Percentiles rank a stretch among this genome's conserved stretches.
Evolutionary conservation across 2,888 invertebrate species (phyloP).

Genomic region (Rosalia funebris): DNA sequence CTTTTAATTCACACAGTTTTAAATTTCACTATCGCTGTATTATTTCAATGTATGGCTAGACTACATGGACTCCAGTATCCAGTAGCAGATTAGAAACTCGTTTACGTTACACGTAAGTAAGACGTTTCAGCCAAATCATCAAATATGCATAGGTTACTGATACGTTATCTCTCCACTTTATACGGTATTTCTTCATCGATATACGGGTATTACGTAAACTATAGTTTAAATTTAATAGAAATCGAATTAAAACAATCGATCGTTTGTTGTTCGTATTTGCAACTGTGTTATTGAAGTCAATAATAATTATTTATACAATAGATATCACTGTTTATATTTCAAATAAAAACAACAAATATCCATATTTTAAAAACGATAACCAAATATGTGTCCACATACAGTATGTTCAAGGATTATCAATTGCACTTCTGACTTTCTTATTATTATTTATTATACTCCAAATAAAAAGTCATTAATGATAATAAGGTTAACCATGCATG

Average conservation of each 20-base stretch:
- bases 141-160: slow-evolving; percentile 20
- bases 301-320: not conserved
- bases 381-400: too few relatives aligned
- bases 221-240: not conserved
- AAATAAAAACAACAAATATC: not conserved
- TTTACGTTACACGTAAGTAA: slow-evolving; percentile 9
- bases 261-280: not conserved
- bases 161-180: slow-evolving; percentile 25
- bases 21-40: not conserved
- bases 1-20: not conserved
- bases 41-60: too few relatives aligned
- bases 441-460: too few relatives aligned
- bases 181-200: not conserved
- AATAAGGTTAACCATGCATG: too few relatives aligned
- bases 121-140: slow-evolving; percentile 29
- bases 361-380: not conserved
- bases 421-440: too few relatives aligned
- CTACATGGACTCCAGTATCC: not conserved
- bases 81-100: slow-evolving; percentile 47
- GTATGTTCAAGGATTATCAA: too few relatives aligned
- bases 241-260: not conserved
- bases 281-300: not conserved
- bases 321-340: not conserved
- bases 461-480: too few relatives aligned
- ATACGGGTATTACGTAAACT: not conserved